Evolutionary conservation across 2,113 vertebrate genomes (phyloP), one percentile per base, ranked within the genome.

Genomic region (Phylloscopus trochiloides): DNA sequence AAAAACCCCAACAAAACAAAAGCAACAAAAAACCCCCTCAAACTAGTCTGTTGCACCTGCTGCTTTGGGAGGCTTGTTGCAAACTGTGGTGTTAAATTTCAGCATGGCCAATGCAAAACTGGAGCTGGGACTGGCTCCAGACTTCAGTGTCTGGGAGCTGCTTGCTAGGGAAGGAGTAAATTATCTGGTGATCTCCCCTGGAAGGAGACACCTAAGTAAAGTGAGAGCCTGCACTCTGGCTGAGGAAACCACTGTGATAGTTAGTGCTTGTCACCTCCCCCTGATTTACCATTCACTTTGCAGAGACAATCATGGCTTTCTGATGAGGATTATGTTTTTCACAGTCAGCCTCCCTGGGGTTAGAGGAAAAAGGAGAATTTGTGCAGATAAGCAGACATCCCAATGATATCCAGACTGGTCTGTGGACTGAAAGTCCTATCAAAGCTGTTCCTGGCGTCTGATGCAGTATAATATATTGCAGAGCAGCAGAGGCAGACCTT

Each of bases 21-120:
- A 17, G 29, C 19, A 8, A 45, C 25, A 40, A 40, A 40, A 40
- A 40, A 34, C 34, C 34, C 34, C 34, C 57, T 25, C n/a, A 43
- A 51, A 68, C 3, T 12, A 48, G 36, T 36, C 70, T 58, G 14
- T 85, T 88, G 90, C 87, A 92, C 91, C 91, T 95, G 94, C 88
- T 91, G 54, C 87, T 74, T 31, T 18, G 62, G 36, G 48, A 90
- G 74, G 70, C 18, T 77, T 1, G 1, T 51, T 82, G 54, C 57
- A 72, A 92, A 86, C 34, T 52, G 36, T 43, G 73, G 68, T 75
- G 79, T 96, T 95, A 38, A 57, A 78, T 95, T 91, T 91, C 89
- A 95, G 45, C 29, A 32, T 10, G 54, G 75, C 22, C 67, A 70
- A 75, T 38, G 58, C 86, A 92, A 66, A 93, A 66, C 42, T 61